A percentile compares a stretch with the other conserved stretches of the same genome.
Conservation (phyloP, 2,888 invertebrate genomes). For the Andrena bicolor region DNA sequence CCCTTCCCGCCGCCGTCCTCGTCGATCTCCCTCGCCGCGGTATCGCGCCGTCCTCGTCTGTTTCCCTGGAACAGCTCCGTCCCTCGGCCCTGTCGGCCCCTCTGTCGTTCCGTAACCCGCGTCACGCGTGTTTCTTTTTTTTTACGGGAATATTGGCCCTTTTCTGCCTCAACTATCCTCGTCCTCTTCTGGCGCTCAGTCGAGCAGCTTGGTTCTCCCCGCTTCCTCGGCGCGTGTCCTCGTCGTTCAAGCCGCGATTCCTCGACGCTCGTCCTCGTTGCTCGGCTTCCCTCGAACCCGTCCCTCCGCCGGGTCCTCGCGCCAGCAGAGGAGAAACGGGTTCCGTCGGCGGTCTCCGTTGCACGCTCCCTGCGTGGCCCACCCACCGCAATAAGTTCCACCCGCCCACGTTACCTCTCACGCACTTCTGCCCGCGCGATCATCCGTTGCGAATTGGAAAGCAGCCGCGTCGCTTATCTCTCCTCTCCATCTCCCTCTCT, state of each 20-base stretch:
- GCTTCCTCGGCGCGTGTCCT: background rate
- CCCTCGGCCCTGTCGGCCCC: slow-evolving; percentile 6
- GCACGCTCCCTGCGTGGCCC: slow-evolving; percentile 68
- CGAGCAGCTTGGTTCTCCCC: background rate
- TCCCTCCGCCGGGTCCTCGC: background rate
- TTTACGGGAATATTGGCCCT: background rate
- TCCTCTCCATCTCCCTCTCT: slow-evolving; percentile 45
- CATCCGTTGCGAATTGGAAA: slow-evolving; percentile 79
- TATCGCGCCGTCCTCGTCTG: background rate
- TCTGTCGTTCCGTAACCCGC: slow-evolving; percentile 22
- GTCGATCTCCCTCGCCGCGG: background rate
- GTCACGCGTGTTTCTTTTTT: slow-evolving; percentile 34
- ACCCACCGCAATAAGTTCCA: slow-evolving; percentile 79
- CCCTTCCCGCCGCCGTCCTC: slow-evolving; percentile 27
- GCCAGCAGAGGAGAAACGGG: slow-evolving; percentile 35
- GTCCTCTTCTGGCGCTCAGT: background rate
- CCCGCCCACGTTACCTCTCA: slow-evolving; percentile 79
- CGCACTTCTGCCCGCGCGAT: slow-evolving; percentile 75
- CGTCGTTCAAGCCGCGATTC: background rate
- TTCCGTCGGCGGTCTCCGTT: slow-evolving; percentile 56
- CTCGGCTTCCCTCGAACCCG: background rate
- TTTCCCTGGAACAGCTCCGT: slow-evolving; percentile 37
- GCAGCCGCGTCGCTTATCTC: slow-evolving; percentile 71
- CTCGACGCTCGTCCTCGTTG: background rate
- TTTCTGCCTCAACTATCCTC: background rate